Evolutionary conservation across 1,140 invertebrate genomes (phyloP), one percentile per base, ranked within the genome.

Genomic region (Lasaia peninsularis): DNA sequence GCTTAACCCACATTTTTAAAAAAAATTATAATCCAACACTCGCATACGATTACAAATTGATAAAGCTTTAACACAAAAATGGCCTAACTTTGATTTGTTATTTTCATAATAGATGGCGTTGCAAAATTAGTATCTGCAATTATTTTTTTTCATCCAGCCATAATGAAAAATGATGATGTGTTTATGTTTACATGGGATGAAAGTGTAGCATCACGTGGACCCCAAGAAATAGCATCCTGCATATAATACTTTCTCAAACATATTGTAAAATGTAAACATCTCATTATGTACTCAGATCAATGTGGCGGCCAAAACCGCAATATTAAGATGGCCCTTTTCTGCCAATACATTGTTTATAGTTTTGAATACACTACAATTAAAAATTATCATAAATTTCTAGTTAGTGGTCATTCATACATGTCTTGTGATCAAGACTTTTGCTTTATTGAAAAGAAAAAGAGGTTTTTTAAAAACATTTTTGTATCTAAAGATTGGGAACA

Each of bases 221-320:
- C 24, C 24, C 21, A 24, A 24, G 21, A 24, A 24, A 24, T 24
- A 24, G 24, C 24, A 24, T 24, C 24, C 24, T 24, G 24, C 24
- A 24, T 24, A 24, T 24, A 5, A 24, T 24, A 24, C 24, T 24
- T 24, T 24, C 24, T 24, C 24, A 49, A 49, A 12, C 12, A 49
- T 12, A 49, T 16, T 16, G 16, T 31, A 8, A 32, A 52, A 12
- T 12, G 11, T 52, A 31, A 52, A 31, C 10, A 52, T 11, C 12
- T 52, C 3, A 52, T 52, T 52, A 52, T 52, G 50, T 52, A 8
- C 50, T 52, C 50, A 32, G 24, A 24, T 24, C 24, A 24, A 24
- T 24, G 24, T 24, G 24, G 24, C 24, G 24, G 1, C 24, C 24
- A 24, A 24, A 24, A 24, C 24, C 24, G 24, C 24, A 24, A 24